Evolutionary conservation across 2,113 vertebrate genomes (phyloP), one percentile per base, ranked within the genome.

Genomic region (Gadus chalcogrammus): DNA sequence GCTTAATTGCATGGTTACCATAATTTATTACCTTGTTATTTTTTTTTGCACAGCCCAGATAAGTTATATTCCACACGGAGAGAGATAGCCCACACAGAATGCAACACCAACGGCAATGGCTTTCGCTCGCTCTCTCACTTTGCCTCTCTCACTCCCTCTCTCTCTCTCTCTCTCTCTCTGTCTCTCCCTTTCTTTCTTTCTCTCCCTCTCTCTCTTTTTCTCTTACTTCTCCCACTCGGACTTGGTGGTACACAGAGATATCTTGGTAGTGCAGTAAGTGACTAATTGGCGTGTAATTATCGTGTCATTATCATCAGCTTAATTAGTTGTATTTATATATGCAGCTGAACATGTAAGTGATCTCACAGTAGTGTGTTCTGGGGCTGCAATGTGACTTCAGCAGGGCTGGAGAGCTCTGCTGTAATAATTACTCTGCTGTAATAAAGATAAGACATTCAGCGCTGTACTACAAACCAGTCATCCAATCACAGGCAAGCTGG

Each of bases 1-100:
- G 82, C 75, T 81, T 89, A 90, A 90, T 88, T 86, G 82, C 86
- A 75, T 76, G 82, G 81, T 87, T 89, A 87, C 78, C 82, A 85
- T 87, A 90, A 90, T 88, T 90, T 85, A 90, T 90, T 89, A 86
- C 83, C 86, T 85, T 86, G 84, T 89, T 88, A 89, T 86, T 87
- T 84, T 83, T 80, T 80, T 58, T n/a, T n/a, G 9, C 55, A 78
- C 73, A 66, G 83, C 78, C 65, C 78, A 81, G 82, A 85, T 88
- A 83, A 82, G 79, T 75, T 83, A 71, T 64, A 76, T 83, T 83
- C 79, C 80, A 76, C 80, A 76, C 61, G 20, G 55, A 17, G 52
- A 66, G 74, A 84, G 84, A 88, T 84, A 81, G 82, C 81, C 72
- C 83, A 74, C 83, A 74, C 82, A 80, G 73, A 84, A 85, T 80